Conservation (phyloP, 1,140 invertebrate genomes). For the Amyelois transitella region DNA sequence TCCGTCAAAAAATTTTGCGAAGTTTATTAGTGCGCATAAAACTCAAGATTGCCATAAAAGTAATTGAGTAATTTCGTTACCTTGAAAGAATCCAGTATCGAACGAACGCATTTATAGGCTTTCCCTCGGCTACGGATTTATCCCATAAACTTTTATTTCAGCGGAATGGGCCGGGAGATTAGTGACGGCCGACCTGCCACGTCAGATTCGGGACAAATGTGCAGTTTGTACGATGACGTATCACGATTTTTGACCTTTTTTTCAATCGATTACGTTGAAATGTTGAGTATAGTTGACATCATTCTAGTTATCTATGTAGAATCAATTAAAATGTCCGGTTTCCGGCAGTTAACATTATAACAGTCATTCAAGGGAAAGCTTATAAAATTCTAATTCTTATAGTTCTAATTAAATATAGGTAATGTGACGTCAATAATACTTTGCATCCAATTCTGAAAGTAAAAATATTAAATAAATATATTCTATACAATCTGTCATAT, state of each 20-base stretch:
- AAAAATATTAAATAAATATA: too few species aligned
- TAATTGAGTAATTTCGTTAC: background rate
- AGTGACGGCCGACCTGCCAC: background rate
- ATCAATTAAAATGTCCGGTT: too few species aligned
- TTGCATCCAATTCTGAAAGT: too few species aligned
- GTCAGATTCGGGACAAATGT: background rate
- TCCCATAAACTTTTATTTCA: background rate
- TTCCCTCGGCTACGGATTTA: background rate
- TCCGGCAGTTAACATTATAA: too few species aligned
- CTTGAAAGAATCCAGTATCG: background rate
- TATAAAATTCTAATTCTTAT: too few species aligned
- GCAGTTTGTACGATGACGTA: background rate
- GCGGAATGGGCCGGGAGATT: background rate
- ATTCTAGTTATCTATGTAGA: too few species aligned
- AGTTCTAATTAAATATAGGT: too few species aligned
- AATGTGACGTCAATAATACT: too few species aligned
- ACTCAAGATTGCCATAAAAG: background rate
- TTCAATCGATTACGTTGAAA: too few species aligned
- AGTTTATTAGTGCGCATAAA: background rate
- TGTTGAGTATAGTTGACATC: too few species aligned
- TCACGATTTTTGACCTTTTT: background rate
- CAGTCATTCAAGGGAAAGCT: too few species aligned
- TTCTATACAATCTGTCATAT: too few species aligned
- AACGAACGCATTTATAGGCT: background rate
- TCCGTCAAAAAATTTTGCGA: background rate